Conservation (phyloP, 2,888 invertebrate species). For the Melanchra persicariae region DNA sequence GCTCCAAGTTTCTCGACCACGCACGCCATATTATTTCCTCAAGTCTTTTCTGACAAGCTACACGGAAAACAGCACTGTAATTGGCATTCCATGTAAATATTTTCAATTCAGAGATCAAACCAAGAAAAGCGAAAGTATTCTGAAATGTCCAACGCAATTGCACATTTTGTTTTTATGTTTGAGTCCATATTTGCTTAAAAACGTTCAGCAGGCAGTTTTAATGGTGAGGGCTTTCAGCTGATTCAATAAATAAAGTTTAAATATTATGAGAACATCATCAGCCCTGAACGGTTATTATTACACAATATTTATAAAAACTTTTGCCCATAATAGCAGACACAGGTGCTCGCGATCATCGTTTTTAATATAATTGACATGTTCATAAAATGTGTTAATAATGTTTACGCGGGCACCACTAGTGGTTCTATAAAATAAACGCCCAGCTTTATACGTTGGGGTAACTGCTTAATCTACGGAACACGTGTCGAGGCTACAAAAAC, state of each 20-base stretch:
- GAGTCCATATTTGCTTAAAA: conserved; percentile 42
- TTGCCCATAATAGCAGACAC: conserved; percentile 36
- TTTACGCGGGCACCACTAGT: conserved; percentile 18
- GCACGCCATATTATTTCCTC: conserved; percentile 25
- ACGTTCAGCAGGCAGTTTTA: conserved; percentile 12
- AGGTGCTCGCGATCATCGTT: conserved; percentile 34
- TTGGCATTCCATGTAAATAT: conserved; percentile 49
- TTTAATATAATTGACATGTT: conserved; percentile 30
- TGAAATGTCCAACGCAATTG: conserved; percentile 27
- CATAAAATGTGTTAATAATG: conserved; percentile 38
- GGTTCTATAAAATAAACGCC: conserved; percentile 29
- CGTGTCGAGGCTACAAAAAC: conserved; percentile 44
- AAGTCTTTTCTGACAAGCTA: conserved; percentile 38
- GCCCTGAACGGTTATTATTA: conserved; percentile 35
- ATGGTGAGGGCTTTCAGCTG: conserved; percentile 44
- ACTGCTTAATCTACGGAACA: conserved; percentile 37
- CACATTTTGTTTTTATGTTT: conserved; percentile 30
- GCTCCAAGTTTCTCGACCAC: conserved; percentile 19
- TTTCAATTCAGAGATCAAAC: conserved; percentile 40
- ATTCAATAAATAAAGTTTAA: conserved; percentile 50
- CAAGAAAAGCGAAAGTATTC: conserved; percentile 50
- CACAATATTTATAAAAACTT: conserved; percentile 45
- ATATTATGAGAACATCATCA: conserved; percentile 48
- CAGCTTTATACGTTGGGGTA: conserved; percentile 22
- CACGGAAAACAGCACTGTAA: conserved; percentile 30